Evolutionary conservation across 2,888 invertebrate species (phyloP).

Genomic region (Pristionchus fissidentatus): DNA sequence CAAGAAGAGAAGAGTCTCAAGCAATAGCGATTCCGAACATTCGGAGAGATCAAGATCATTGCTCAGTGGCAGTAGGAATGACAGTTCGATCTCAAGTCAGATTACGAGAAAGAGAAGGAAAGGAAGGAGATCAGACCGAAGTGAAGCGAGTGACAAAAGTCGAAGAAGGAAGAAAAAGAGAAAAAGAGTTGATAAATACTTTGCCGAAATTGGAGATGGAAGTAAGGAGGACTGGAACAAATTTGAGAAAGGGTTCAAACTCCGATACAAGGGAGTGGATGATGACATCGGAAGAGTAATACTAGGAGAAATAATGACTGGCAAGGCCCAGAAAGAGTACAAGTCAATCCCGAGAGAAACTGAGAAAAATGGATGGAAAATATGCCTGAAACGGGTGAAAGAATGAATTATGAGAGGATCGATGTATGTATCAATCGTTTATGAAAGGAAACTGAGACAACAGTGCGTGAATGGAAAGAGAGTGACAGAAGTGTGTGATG

Average conservation of each 20-base stretch:
- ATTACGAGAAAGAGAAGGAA: not conserved
- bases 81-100: no score
- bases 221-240: not conserved
- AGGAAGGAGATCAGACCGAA: not conserved
- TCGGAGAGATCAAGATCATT: no score
- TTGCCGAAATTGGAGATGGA: not conserved
- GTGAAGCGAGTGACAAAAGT: not conserved
- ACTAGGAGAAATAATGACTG: not conserved
- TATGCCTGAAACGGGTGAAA: not conserved
- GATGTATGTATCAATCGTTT: not conserved
- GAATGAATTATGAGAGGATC: not conserved
- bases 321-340: not conserved
- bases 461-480: not conserved
- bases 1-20: no score
- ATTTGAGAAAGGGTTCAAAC: not conserved
- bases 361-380: not conserved
- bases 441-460: not conserved
- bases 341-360: not conserved
- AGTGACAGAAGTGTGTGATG: not conserved
- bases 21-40: no score
- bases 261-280: not conserved
- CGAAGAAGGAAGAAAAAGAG: not conserved
- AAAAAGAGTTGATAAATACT: not conserved
- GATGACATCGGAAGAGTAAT: not conserved
- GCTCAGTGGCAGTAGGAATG: no score